Evolutionary conservation across 1,140 invertebrate genomes (phyloP).

Genomic region (Drosophila oshimai): DNA sequence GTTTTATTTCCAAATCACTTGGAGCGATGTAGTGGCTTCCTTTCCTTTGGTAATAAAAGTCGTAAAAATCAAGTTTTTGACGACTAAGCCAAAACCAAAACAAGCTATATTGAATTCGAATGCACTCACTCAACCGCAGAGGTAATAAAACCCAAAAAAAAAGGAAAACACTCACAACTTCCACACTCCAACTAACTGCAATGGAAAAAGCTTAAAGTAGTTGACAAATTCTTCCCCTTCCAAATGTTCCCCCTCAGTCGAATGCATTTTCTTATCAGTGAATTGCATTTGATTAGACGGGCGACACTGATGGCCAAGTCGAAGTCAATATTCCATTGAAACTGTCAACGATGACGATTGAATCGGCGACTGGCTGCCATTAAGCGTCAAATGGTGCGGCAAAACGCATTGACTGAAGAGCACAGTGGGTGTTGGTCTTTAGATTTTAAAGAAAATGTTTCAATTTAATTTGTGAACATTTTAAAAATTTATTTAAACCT

Average conservation of each 20-base stretch:
- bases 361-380: conserved; percentile 29
- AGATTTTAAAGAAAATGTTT: background rate
- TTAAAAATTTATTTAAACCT: too few relatives aligned
- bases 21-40: too few relatives aligned
- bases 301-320: conserved; percentile 33
- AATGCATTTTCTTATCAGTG: conserved; percentile 67
- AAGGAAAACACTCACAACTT: conserved; percentile 21
- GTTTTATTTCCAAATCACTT: too few relatives aligned
- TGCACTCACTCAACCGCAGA: background rate
- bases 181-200: background rate
- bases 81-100: background rate
- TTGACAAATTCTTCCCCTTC: conserved; percentile 24
- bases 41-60: background rate
- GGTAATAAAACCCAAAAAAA: conserved; percentile 49
- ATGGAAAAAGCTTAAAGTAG: conserved; percentile 48
- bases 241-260: conserved; percentile 16
- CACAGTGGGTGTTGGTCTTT: conserved; percentile 7
- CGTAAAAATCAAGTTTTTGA: conserved; percentile 7
- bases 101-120: conserved; percentile 10
- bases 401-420: conserved; percentile 37
- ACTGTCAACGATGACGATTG: conserved; percentile 4
- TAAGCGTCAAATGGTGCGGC: conserved; percentile 59
- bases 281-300: conserved; percentile 58
- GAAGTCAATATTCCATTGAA: conserved; percentile 51
- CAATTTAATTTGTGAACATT: too few relatives aligned